A percentile compares a stretch with the other conserved stretches of the same genome.
Evolutionary conservation across 92 coral and sea anemone genomes (phyloP).

Genomic region (Zoanthus solanderi): DNA sequence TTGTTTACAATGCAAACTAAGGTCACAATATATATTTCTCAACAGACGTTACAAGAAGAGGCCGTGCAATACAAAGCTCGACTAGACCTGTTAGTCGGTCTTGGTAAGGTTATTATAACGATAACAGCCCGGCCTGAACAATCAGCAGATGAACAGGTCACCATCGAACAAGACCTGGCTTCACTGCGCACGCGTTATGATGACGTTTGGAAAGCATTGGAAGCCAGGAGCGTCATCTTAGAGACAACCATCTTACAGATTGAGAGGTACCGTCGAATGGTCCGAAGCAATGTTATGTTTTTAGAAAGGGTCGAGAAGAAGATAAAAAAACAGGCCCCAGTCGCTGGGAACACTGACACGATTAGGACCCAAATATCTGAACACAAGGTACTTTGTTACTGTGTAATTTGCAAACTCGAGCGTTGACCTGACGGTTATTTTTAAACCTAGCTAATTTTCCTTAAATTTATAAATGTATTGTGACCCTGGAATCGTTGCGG

Average conservation of each 20-base stretch:
- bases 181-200: conserved; percentile 92
- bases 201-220: conserved; percentile 93
- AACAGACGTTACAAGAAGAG: conserved; percentile 85
- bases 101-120: conserved; percentile 94
- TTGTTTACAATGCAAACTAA: background rate
- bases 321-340: conserved; percentile 84
- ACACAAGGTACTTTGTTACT: conserved; percentile 71
- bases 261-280: conserved; percentile 90
- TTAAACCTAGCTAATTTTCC: no score
- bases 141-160: conserved; percentile 67
- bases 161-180: conserved; percentile 87
- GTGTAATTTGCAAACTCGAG: no score
- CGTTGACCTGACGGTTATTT: no score
- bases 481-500: no score
- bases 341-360: conserved; percentile 80
- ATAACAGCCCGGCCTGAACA: conserved; percentile 83
- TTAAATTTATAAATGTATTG: no score
- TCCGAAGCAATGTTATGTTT: conserved; percentile 79
- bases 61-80: conserved; percentile 98
- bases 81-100: conserved; percentile 90
- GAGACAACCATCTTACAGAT: conserved; percentile 90
- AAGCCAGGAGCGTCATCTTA: conserved; percentile 84
- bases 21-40: background rate
- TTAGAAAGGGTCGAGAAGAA: conserved; percentile 84
- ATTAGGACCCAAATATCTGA: conserved; percentile 84